These are phyloP conservation scores for Poliocrania exsul DNA, from an alignment of 2,797 vertebrate genomes.

Conservation along the genomic window DNA sequence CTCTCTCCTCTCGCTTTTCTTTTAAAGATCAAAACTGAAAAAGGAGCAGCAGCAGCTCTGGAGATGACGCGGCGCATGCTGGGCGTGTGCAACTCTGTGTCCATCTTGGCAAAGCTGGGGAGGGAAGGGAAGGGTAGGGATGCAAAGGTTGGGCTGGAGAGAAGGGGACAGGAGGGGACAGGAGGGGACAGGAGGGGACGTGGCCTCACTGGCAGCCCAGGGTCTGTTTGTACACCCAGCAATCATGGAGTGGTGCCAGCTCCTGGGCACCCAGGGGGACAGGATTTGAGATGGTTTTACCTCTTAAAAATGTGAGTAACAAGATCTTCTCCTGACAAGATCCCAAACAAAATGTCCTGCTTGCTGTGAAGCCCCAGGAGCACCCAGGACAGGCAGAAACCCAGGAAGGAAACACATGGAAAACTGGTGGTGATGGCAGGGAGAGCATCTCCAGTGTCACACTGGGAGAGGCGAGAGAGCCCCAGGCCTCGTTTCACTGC, in stretches of 20 bases:
- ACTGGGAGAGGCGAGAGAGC: neutral
- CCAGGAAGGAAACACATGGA: neutral
- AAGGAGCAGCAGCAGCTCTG: slow-evolving; percentile 36
- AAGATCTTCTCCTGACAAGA: neutral
- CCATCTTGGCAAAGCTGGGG: neutral
- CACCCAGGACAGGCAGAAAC: accelerated
- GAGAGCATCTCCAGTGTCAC: neutral
- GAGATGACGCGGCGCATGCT: neutral
- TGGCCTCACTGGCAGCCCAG: neutral
- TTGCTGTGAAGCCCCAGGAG: neutral
- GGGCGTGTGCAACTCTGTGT: neutral
- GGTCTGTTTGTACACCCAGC: neutral
- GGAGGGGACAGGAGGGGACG: neutral
- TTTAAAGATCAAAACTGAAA: neutral
- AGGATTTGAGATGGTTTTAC: neutral
- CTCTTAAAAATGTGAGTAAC: neutral
- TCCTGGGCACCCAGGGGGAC: neutral
- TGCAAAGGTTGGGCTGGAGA: neutral
- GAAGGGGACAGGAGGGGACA: neutral
- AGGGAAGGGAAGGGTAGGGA: neutral
- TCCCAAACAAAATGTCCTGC: accelerated
- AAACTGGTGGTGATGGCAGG: neutral
- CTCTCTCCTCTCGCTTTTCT: neutral
- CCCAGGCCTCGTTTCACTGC: neutral
- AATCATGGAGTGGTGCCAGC: accelerated